These are phyloP conservation scores for Phylloscopus trochilus DNA, from an alignment of 2,113 vertebrate genomes.

Conservation along the genomic window DNA sequence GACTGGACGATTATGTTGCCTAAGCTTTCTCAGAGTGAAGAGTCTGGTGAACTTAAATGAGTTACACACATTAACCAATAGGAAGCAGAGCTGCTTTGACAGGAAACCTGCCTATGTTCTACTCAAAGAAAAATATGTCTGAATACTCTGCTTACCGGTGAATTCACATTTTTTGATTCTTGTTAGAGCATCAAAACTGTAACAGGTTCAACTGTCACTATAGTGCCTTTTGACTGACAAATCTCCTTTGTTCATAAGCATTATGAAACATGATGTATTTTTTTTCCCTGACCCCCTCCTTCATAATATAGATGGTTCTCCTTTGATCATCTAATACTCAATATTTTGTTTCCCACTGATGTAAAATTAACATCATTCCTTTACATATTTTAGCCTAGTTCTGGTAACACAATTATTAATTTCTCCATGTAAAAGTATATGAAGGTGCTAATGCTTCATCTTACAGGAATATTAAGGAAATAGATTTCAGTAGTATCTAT, in stretches of 20 bases:
- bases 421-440: neutral
- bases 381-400: neutral
- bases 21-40: neutral
- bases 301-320: neutral
- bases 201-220: neutral
- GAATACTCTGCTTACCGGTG: neutral
- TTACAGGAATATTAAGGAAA: neutral
- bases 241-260: neutral
- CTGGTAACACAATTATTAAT: neutral
- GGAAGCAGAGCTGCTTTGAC: neutral
- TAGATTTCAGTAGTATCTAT: neutral
- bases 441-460: neutral
- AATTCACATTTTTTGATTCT: neutral
- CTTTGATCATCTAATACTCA: neutral
- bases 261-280: neutral
- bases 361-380: neutral
- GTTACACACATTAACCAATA: fast-evolving
- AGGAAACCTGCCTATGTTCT: neutral
- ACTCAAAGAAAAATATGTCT: neutral
- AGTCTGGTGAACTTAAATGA: neutral
- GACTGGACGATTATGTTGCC: neutral
- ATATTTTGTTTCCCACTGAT: neutral
- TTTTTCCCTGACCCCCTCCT: neutral
- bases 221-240: neutral
- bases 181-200: neutral